Percentiles rank a stretch among this genome's conserved stretches.
Evolutionary conservation across 2,113 vertebrate species (phyloP).

Genomic region (Micronycteris hirsuta): DNA sequence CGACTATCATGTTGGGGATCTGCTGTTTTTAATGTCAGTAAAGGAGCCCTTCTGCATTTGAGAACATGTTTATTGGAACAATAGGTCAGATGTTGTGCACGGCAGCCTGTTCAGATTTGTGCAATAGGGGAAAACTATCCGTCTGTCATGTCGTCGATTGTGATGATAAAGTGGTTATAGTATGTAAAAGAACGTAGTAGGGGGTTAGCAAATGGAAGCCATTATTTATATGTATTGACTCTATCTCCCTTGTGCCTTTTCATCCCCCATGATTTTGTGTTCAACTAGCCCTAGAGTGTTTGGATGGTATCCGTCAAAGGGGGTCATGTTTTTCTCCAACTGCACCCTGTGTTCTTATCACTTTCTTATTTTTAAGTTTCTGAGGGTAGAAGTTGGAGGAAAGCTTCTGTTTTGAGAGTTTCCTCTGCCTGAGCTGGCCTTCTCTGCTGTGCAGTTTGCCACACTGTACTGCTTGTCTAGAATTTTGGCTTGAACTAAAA

Average conservation of each 20-base stretch:
- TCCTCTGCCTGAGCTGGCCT: not conserved
- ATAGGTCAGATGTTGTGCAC: not conserved
- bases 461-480: not conserved
- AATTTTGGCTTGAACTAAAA: not conserved
- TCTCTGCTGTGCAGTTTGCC: not conserved
- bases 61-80: not conserved
- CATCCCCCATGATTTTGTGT: not conserved
- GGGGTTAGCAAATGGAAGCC: not conserved
- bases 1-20: not conserved
- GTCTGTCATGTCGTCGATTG: not conserved
- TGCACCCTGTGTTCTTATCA: not conserved
- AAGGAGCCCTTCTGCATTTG: not conserved
- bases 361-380: not conserved
- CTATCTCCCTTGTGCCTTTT: not conserved
- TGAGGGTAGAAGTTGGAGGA: not conserved
- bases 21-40: not conserved
- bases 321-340: not conserved
- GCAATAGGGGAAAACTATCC: not conserved
- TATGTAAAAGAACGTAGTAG: not conserved
- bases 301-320: not conserved
- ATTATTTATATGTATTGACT: not conserved
- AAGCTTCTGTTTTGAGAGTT: not conserved
- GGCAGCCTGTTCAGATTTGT: not conserved
- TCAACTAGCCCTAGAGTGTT: not conserved
- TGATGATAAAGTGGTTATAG: not conserved